Conservation (phyloP, 2,888 invertebrate species). For the Mamestra brassicae region DNA sequence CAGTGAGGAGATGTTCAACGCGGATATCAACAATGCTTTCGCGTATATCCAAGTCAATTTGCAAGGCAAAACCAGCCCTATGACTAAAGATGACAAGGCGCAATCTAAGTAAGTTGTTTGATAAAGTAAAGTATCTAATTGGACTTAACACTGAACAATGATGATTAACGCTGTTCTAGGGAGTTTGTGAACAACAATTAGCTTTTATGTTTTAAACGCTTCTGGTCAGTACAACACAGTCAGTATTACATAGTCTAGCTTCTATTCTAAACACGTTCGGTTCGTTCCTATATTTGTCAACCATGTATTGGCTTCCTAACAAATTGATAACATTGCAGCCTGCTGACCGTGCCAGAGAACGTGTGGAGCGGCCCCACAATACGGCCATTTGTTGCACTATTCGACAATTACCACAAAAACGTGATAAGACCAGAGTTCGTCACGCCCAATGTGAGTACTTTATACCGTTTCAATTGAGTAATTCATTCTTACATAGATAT, state of each 20-base stretch:
- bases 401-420: constrained; percentile 95
- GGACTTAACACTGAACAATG: not conserved
- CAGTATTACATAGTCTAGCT: not conserved
- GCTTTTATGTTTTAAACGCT: not conserved
- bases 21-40: constrained; percentile 94
- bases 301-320: constrained; percentile 5
- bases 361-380: constrained; percentile 93
- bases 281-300: not conserved
- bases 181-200: constrained; percentile 1
- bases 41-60: constrained; percentile 93
- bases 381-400: constrained; percentile 92
- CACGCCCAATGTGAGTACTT: constrained; percentile 88
- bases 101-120: constrained; percentile 92
- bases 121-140: not conserved
- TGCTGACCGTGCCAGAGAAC: constrained; percentile 92
- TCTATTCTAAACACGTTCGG: not conserved
- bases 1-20: constrained; percentile 93
- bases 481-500: constrained; percentile 47
- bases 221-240: not conserved
- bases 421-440: constrained; percentile 92
- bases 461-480: constrained; percentile 55
- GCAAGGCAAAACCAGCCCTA: constrained; percentile 94
- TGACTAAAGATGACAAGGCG: constrained; percentile 93
- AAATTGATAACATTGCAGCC: constrained; percentile 83
- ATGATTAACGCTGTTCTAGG: not conserved